Percentiles rank a stretch among this genome's conserved stretches.
Evolutionary conservation across 2,888 invertebrate genomes (phyloP).

Genomic region (Parapristionchus giblindavisi): DNA sequence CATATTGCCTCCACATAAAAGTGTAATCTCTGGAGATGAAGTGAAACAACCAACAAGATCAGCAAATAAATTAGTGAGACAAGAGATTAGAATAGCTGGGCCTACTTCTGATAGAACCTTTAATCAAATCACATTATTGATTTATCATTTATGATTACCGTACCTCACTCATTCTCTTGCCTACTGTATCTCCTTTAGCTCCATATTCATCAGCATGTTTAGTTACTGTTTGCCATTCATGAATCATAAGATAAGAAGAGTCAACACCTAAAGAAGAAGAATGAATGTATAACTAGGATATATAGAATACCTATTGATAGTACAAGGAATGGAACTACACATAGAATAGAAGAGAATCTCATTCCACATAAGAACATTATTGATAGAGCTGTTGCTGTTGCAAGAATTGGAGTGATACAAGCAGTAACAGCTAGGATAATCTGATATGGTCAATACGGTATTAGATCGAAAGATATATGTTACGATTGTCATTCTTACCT

Average conservation of each 20-base stretch:
- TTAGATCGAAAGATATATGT: not conserved
- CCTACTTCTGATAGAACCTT: constrained; percentile 65
- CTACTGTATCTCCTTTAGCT: constrained; percentile 60
- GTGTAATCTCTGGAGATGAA: constrained; percentile 65
- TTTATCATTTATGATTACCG: not conserved
- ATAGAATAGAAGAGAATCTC: constrained; percentile 65
- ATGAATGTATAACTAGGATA: not conserved
- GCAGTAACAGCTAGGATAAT: constrained; percentile 64
- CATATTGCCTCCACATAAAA: constrained; percentile 66
- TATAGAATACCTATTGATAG: constrained; percentile 54
- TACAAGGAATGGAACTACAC: constrained; percentile 65
- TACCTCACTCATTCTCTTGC: constrained; percentile 62
- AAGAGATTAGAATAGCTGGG: constrained; percentile 66
- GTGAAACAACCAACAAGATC: constrained; percentile 62
- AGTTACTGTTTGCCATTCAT: constrained; percentile 67
- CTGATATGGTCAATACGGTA: constrained; percentile 40
- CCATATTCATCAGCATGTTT: constrained; percentile 64
- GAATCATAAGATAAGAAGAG: constrained; percentile 66
- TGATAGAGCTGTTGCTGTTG: constrained; percentile 63
- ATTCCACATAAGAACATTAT: constrained; percentile 63
- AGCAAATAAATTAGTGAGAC: constrained; percentile 65
- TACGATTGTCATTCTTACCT: constrained; percentile 42
- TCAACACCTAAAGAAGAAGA: constrained; percentile 56
- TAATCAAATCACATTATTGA: not conserved
- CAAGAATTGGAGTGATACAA: constrained; percentile 63